Conservation (phyloP, 2,797 vertebrate species). For the Anisognathus igniventris region DNA sequence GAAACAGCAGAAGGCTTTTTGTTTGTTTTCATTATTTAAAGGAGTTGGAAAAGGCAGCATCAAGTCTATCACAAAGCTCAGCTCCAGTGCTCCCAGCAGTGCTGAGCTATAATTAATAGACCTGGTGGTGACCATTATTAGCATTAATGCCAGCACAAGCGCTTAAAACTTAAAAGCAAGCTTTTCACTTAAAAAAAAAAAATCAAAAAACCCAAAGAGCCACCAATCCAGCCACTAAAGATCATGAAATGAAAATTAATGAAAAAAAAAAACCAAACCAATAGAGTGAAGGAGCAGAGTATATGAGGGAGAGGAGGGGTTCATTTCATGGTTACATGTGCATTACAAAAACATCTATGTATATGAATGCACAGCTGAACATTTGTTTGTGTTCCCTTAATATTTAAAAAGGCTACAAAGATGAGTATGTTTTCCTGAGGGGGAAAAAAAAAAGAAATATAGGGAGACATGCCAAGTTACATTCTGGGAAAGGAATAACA, state of each 20-base stretch:
- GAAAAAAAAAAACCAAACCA: not conserved
- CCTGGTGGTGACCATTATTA: not conserved
- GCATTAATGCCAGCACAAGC: not conserved
- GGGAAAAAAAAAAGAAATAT: not conserved
- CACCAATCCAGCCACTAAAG: not conserved
- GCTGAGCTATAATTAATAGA: not conserved
- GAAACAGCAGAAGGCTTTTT: not conserved
- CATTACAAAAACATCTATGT: not conserved
- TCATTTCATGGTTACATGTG: not conserved
- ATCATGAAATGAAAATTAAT: too few relatives aligned
- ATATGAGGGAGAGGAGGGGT: not conserved
- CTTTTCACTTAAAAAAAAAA: not conserved
- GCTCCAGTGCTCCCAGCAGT: not conserved
- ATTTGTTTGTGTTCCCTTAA: not conserved
- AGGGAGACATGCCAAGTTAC: not conserved
- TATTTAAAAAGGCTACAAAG: not conserved
- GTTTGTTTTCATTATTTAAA: not conserved
- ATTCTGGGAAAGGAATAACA: not conserved
- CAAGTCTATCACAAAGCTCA: not conserved
- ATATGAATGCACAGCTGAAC: not conserved
- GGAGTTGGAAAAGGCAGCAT: not conserved
- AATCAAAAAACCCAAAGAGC: not conserved
- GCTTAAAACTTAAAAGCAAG: not conserved
- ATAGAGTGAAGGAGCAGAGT: not conserved
- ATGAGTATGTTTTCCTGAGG: not conserved